Evolutionary conservation across 2,113 vertebrate species (phyloP).

Genomic region (Chelonoidis abingdonii): DNA sequence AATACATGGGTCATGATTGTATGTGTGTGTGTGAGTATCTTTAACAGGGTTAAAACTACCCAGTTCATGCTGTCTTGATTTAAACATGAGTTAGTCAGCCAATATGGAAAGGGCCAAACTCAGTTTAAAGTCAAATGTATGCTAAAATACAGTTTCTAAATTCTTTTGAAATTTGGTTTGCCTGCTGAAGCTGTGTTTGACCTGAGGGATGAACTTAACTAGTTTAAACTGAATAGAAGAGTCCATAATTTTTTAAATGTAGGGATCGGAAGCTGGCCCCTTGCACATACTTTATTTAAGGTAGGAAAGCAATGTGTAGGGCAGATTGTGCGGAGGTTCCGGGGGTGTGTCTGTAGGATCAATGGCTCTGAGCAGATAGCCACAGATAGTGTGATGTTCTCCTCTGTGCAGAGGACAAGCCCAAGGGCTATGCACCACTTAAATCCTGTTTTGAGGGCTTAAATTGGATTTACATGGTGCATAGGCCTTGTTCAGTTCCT

Average conservation of each 20-base stretch:
- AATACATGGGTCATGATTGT: neutral
- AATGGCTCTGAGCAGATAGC: neutral
- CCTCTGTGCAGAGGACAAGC: neutral
- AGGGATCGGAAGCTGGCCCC: neutral
- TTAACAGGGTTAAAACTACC: constrained; percentile 35
- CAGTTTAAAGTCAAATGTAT: constrained; percentile 4
- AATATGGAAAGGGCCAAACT: neutral
- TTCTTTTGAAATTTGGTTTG: neutral
- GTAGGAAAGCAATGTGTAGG: neutral
- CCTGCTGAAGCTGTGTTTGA: neutral
- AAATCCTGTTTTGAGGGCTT: neutral
- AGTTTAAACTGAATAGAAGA: constrained; percentile 32
- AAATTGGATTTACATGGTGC: neutral
- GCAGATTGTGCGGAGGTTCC: neutral
- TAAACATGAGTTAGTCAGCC: constrained; percentile 3
- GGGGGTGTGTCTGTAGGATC: neutral
- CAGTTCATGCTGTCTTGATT: constrained; percentile 6
- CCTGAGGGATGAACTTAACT: neutral
- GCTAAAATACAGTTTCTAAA: neutral
- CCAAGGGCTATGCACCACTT: neutral
- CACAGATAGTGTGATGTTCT: neutral
- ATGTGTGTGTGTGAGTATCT: neutral
- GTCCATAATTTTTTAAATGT: constrained; percentile 3
- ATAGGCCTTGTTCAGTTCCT: neutral
- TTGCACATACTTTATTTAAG: neutral